phyloP scores from a whole-genome alignment of 2,113 vertebrate species.

The Carassius carassius region DNA sequence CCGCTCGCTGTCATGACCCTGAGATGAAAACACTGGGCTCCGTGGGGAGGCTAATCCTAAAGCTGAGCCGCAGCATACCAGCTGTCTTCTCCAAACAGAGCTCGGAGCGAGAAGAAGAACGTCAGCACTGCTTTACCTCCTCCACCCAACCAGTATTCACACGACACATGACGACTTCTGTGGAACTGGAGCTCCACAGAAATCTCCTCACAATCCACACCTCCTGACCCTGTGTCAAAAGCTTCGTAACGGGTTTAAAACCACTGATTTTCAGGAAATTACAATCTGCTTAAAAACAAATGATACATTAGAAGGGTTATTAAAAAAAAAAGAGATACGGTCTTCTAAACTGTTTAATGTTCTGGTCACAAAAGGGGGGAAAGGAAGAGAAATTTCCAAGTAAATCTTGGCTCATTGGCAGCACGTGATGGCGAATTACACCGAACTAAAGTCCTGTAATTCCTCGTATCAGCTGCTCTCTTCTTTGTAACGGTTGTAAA shows the following conservation, averaged over 20 bases:
- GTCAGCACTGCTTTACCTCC: neutral
- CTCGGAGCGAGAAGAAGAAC: neutral
- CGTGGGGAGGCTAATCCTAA: constrained; percentile 16
- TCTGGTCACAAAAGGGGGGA: neutral
- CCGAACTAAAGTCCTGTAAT: neutral
- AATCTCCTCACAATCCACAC: neutral
- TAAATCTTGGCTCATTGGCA: neutral
- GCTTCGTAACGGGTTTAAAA: neutral
- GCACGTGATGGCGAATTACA: neutral
- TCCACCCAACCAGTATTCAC: neutral
- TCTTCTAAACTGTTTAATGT: neutral
- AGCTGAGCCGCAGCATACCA: constrained; percentile 34
- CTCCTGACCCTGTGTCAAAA: neutral
- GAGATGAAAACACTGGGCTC: constrained; percentile 18
- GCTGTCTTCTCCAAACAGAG: constrained; percentile 27
- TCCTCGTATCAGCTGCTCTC: neutral
- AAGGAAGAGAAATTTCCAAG: neutral
- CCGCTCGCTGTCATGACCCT: constrained; percentile 1
- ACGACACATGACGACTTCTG: neutral
- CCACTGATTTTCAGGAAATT: neutral
- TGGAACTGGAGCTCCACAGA: neutral
- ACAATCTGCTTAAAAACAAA: neutral
- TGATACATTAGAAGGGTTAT: neutral
- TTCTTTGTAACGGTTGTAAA: constrained; percentile 9
- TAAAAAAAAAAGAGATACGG: neutral